Percentiles rank a stretch among this genome's conserved stretches.
Conservation (phyloP, 2,113 vertebrate species). For the Dermatemys mawii region DNA sequence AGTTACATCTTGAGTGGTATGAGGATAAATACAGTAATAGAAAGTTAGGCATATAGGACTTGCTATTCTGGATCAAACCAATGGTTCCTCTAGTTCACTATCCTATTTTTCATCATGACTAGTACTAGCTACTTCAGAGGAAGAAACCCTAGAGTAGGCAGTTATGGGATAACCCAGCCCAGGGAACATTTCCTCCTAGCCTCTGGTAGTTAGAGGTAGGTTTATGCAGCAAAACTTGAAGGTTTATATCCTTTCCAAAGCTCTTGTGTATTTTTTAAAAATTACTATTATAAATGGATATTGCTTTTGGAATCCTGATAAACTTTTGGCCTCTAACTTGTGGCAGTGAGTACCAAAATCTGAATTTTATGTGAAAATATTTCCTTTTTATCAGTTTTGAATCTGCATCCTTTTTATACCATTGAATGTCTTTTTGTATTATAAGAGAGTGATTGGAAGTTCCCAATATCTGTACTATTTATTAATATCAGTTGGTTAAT, state of each 20-base stretch:
- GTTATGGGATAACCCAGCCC: background rate
- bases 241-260: background rate
- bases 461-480: background rate
- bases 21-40: background rate
- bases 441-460: background rate
- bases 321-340: no score
- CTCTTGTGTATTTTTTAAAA: background rate
- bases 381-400: background rate
- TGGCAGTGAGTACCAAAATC: background rate
- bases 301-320: no score
- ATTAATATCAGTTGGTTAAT: background rate
- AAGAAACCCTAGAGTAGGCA: background rate
- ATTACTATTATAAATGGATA: no score
- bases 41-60: background rate
- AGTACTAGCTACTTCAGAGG: background rate
- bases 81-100: background rate
- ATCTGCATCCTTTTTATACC: background rate
- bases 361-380: background rate
- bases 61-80: background rate
- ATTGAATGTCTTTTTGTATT: background rate
- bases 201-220: background rate
- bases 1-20: background rate
- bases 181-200: background rate
- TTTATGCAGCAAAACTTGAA: background rate
- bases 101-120: background rate